Percentiles rank a stretch among this genome's conserved stretches.
Evolutionary conservation across 2,888 invertebrate species (phyloP).

Genomic region (Drosophila meridiana): DNA sequence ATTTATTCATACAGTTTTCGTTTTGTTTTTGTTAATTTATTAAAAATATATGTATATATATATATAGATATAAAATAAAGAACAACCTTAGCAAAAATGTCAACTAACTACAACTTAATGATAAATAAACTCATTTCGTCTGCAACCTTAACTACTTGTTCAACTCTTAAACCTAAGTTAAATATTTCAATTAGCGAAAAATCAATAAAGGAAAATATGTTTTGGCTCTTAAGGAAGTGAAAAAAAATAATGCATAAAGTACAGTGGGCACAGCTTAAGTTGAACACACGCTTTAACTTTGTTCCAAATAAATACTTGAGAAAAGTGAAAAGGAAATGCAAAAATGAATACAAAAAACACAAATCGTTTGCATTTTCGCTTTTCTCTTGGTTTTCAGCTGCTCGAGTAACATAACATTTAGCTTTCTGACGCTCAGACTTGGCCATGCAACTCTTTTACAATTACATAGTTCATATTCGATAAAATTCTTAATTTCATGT

Average conservation of each 20-base stretch:
- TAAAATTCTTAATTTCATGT: slow-evolving; percentile 53
- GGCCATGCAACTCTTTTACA: slow-evolving; percentile 34
- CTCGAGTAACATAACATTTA: slow-evolving; percentile 45
- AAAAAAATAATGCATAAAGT: slow-evolving; percentile 24
- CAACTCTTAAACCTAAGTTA: slow-evolving; percentile 19
- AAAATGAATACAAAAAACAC: background rate
- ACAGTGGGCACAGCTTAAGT: slow-evolving; percentile 50
- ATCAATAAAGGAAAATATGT: slow-evolving; percentile 32
- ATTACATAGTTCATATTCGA: slow-evolving; percentile 50
- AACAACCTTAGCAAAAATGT: slow-evolving; percentile 42
- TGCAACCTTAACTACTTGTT: slow-evolving; percentile 36
- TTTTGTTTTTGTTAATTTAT: slow-evolving; percentile 47
- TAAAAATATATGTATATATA: slow-evolving; percentile 37
- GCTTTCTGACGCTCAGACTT: slow-evolving; percentile 36
- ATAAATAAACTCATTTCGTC: slow-evolving; percentile 23
- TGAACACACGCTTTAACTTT: slow-evolving; percentile 52
- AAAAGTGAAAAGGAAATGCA: background rate
- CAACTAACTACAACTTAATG: slow-evolving; percentile 55
- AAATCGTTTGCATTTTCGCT: background rate
- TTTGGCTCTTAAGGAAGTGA: slow-evolving; percentile 47
- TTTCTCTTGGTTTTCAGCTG: background rate
- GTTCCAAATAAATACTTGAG: slow-evolving; percentile 41
- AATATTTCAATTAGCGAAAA: slow-evolving; percentile 8
- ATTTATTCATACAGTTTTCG: slow-evolving; percentile 20
- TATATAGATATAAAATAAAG: slow-evolving; percentile 42